phyloP scores from a whole-genome alignment of 2,113 vertebrate genomes.

The Triplophysa siluroides region DNA sequence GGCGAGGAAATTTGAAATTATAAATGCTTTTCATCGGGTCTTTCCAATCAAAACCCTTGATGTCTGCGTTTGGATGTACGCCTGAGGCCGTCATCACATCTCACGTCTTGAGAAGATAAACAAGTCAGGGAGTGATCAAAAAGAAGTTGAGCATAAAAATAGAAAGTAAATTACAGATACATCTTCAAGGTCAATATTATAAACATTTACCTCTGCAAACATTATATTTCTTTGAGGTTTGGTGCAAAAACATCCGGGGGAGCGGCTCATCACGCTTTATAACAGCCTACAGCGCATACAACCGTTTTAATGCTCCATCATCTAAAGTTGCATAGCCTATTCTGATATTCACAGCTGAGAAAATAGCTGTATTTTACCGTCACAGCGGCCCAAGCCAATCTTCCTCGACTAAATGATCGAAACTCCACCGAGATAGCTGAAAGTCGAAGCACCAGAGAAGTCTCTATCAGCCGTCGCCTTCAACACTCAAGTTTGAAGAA shows the following conservation, averaged over 20 bases:
- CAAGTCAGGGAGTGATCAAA: slow-evolving; percentile 36
- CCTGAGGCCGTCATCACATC: slow-evolving; percentile 1
- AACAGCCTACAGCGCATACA: neutral
- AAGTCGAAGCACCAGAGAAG: neutral
- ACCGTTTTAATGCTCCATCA: neutral
- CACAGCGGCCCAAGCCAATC: neutral
- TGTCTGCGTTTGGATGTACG: slow-evolving; percentile 5
- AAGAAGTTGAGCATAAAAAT: slow-evolving; percentile 17
- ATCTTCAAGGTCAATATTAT: slow-evolving; percentile 16
- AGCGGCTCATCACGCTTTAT: neutral
- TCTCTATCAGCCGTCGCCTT: neutral
- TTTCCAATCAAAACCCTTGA: slow-evolving; percentile 15
- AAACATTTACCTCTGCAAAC: slow-evolving; percentile 7
- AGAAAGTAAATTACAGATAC: slow-evolving; percentile 15
- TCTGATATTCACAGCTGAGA: neutral
- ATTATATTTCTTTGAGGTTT: neutral
- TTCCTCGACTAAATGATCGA: neutral
- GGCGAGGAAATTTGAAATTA: neutral
- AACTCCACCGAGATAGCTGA: neutral
- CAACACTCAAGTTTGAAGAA: neutral
- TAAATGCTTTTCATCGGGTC: slow-evolving; percentile 14
- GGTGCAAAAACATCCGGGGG: neutral
- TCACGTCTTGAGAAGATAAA: slow-evolving; percentile 20
- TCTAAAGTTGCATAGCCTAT: neutral
- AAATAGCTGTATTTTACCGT: neutral